Base-by-base conservation (phyloP, 2,888 invertebrate species). In the Synanthedon tipuliformis region DNA sequence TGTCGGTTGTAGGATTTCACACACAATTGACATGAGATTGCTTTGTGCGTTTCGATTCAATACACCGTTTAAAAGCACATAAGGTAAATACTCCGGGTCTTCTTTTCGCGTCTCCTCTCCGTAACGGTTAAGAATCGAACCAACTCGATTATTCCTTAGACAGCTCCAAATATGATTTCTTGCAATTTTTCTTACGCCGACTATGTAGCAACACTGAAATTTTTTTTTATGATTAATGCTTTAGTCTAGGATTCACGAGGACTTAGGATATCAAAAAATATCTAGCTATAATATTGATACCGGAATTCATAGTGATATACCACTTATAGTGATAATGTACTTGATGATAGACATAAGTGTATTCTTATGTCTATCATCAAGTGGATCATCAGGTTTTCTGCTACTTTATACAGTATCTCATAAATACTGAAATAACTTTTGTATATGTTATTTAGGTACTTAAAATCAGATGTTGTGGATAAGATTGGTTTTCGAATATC, bases 141-240 rank as follows among this genome's bases (percentile, higher is more conserved):
- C 56, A 3, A 71, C 68, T 11, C 61, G 63, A 4, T 57, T 57
- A 18, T 64, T 63, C 45, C 67, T 60, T 23, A 73, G 58, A 27
- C 75, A 78, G 18, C 61, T 52, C 62, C 66, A 64, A 50, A 78
- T 68, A 3, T 45, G 12, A 45, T 13, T 49, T 49, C 49, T 49
- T 13, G 2, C 59, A 59, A 48, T 60, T 50, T n/a, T 64, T 55
- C 4, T 58, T 52, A 65, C 58, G 10, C 61, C 58, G 50, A 64
- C 58, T 41, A 62, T 55, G 40, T 57, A 62, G 12, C 66, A 66
- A 57, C 78, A 78, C 76, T 78, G 67, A 45, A 75, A 68, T 40
- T n/a, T 53, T 40, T 16, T 11, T 12, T 13, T 4, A 45, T 45
- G 12, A 41, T 41, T 12, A 5, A 41, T 10, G 41, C 8, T 13